Conservation (phyloP, 2,888 invertebrate genomes). For the Molorchus minor region DNA sequence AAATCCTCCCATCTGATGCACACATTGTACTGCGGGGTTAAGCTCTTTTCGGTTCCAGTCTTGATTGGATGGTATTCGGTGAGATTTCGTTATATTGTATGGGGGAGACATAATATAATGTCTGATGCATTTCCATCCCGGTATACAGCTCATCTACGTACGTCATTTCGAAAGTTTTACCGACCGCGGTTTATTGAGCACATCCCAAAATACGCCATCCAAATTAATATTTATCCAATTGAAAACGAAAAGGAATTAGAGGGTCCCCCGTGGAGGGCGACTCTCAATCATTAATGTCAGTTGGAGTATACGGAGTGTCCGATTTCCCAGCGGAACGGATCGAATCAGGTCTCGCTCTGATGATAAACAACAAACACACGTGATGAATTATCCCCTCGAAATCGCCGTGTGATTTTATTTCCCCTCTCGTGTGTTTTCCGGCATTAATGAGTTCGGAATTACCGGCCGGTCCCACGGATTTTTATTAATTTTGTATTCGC, state of each 20-base stretch:
- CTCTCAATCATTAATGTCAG: constrained; percentile 11
- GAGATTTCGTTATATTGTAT: no score
- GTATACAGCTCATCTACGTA: no score
- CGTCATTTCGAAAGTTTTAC: no score
- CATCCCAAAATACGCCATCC: no score
- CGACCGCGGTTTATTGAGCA: no score
- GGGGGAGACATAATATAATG: no score
- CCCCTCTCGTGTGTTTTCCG: background rate
- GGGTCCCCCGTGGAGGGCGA: no score
- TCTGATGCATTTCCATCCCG: no score
- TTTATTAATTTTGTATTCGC: constrained; percentile 4
- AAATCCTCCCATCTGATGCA: background rate
- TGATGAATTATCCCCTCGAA: constrained; percentile 14
- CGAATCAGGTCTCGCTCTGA: background rate
- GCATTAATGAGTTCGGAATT: constrained; percentile 8
- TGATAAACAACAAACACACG: background rate
- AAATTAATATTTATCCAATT: background rate
- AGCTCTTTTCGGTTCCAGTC: no score
- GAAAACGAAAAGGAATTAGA: no score
- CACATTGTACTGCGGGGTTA: no score
- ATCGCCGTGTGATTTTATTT: constrained; percentile 4
- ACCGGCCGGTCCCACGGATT: constrained; percentile 8
- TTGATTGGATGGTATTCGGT: no score
- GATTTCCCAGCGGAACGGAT: background rate
- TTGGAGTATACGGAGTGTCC: background rate